Evolutionary conservation across 92 coral and sea anemone genomes (phyloP).

Genomic region (Paragorgia papillata): DNA sequence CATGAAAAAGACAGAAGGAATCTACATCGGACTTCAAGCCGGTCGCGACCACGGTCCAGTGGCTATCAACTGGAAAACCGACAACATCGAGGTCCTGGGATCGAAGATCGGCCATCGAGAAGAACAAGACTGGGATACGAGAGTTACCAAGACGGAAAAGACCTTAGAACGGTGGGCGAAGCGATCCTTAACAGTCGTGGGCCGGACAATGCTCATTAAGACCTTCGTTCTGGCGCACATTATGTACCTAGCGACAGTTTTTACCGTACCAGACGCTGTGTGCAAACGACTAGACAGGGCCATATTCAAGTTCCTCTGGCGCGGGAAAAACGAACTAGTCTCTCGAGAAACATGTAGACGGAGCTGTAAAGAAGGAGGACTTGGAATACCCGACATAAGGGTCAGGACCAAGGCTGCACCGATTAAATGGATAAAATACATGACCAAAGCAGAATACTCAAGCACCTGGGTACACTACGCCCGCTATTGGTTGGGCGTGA

Average conservation of each 20-base stretch:
- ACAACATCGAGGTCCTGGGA: slow-evolving; percentile 3
- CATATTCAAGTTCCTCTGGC: slow-evolving; percentile 36
- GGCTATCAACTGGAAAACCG: no score
- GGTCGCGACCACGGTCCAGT: no score
- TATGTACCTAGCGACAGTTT: slow-evolving; percentile 50
- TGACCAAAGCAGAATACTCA: background rate
- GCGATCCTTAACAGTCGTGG: slow-evolving; percentile 33
- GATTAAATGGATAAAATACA: slow-evolving; percentile 21
- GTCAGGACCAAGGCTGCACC: background rate
- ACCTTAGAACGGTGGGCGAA: slow-evolving; percentile 21
- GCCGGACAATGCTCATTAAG: slow-evolving; percentile 33
- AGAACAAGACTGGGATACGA: slow-evolving; percentile 28
- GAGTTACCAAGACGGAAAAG: slow-evolving; percentile 20
- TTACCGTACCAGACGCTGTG: slow-evolving; percentile 32
- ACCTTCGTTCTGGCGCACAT: slow-evolving; percentile 47
- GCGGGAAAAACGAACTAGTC: background rate
- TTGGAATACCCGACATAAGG: background rate
- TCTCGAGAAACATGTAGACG: background rate
- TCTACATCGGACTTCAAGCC: no score
- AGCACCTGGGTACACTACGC: slow-evolving; percentile 31
- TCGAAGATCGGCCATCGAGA: slow-evolving; percentile 10
- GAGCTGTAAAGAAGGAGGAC: background rate
- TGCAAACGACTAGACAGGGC: slow-evolving; percentile 12
- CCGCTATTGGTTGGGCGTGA: slow-evolving; percentile 32
- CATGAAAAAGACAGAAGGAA: slow-evolving; percentile 24